Evolutionary conservation across 2,113 vertebrate genomes (phyloP).

Genomic region (Casuarius casuarius): DNA sequence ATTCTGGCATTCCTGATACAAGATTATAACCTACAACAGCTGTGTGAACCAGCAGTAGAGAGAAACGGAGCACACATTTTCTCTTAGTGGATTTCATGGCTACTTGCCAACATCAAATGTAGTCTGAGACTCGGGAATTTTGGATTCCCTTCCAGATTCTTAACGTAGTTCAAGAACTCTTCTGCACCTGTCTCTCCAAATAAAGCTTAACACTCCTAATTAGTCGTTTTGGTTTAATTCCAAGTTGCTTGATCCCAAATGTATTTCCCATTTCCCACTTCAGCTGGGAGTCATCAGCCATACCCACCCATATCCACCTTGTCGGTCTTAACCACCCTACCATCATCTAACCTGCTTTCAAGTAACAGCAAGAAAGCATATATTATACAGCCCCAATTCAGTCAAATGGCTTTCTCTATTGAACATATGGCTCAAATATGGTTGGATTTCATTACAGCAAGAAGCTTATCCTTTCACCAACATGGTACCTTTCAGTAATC

Average conservation of each 20-base stretch:
- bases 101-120: not conserved
- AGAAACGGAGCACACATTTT: not conserved
- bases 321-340: not conserved
- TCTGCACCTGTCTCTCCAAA: not conserved
- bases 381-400: not conserved
- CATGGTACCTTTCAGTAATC: not conserved
- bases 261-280: not conserved
- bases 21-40: conserved; percentile 25
- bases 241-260: not conserved
- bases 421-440: not conserved
- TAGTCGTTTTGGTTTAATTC: not conserved
- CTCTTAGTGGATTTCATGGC: not conserved
- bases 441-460: not conserved
- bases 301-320: not conserved
- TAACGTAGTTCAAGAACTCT: not conserved
- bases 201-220: not conserved
- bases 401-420: not conserved
- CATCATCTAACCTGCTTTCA: not conserved
- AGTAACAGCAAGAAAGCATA: not conserved
- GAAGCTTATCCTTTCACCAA: accelerated
- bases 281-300: not conserved
- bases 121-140: not conserved
- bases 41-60: not conserved
- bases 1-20: not conserved
- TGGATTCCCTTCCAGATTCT: not conserved